phyloP scores from a whole-genome alignment of 2,113 vertebrate genomes.

The Upupa epops region DNA sequence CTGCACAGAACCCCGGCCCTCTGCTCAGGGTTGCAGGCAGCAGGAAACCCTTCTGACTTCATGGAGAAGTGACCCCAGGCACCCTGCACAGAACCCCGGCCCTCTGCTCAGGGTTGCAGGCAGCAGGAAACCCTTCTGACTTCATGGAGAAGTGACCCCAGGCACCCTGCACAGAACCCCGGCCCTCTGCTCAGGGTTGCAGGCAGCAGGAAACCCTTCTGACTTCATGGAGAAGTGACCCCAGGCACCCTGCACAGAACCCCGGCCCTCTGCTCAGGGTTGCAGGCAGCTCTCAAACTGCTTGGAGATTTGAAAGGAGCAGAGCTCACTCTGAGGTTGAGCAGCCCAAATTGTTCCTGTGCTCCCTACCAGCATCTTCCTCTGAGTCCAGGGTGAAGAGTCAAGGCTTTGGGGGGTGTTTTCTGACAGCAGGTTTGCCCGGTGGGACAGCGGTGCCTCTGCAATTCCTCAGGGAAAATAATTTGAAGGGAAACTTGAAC shows the following conservation, averaged over 20 bases:
- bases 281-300: not conserved
- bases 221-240: not conserved
- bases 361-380: not conserved
- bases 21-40: too few species aligned
- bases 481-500: too few species aligned
- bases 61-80: not conserved
- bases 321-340: not conserved
- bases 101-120: too few species aligned
- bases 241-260: not conserved
- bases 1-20: not conserved
- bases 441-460: too few species aligned
- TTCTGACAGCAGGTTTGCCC: too few species aligned
- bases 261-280: not conserved
- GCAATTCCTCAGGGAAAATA: too few species aligned
- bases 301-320: not conserved
- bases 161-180: not conserved
- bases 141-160: not conserved
- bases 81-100: not conserved
- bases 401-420: too few species aligned
- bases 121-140: conserved; percentile 18
- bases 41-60: conserved; percentile 19
- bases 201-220: conserved; percentile 20
- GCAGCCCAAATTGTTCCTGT: not conserved
- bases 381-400: not conserved
- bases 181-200: too few species aligned